Evolutionary conservation across 2,888 invertebrate genomes (phyloP), one percentile per base, ranked within the genome.

Genomic region (Tiliacea citrago): DNA sequence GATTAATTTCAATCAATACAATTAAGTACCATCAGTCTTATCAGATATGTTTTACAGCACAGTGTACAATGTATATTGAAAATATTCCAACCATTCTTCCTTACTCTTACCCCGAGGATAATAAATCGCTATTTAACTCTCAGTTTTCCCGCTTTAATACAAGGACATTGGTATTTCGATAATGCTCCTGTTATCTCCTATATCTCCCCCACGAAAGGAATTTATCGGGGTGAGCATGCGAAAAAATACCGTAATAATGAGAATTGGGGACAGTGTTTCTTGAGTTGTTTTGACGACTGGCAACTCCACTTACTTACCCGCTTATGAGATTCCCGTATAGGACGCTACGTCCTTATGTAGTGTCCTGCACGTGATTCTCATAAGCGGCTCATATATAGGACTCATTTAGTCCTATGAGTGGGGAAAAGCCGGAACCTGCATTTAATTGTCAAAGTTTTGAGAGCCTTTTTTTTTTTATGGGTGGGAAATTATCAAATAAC

Each of bases 241-340:
- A 93, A 95, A 95, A 95, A 95, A 95, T 94, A 92, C 92, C 93
- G 93, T 94, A 94, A 94, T 95, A 96, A 96, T 96, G 94, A 95
- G 92, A 91, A 92, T 91, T 89, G 91, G 94, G 93, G 94, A 93
- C 93, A 92, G 60, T 83, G 88, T 87, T 86, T 88, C 88, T 83
- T 83, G 83, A 91, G 88, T 91, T 92, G 89, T 89, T 91, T 91
- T 82, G 76, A 83, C 79, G 83, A 77, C 84, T 84, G 83, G 82
- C 85, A 84, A 81, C 79, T 80, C 71, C 62, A 81, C 86, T 83
- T 77, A 84, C 74, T 82, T 80, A 77, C 66, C 53, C 62, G 70
- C 63, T 83, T 63, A 71, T 62, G 55, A 71, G 68, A 24, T 65
- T 65, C 29, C 47, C 65, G 80, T 13, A 12, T 76, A 53, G 51